phyloP scores from a whole-genome alignment of 2,888 invertebrate species.

The Phaedon cochleariae region DNA sequence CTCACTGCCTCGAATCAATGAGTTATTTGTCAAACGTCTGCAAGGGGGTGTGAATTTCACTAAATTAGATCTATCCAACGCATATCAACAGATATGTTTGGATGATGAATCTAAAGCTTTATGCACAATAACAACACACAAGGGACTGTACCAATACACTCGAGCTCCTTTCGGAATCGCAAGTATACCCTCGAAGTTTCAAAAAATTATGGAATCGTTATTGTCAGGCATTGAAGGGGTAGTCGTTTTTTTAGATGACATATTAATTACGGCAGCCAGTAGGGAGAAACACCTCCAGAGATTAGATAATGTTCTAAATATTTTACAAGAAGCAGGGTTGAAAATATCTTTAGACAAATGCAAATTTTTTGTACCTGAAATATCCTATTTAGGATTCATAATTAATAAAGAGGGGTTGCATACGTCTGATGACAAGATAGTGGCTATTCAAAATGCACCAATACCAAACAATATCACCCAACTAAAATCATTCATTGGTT shows the following conservation, averaged over 20 bases:
- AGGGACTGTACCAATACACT: constrained; percentile 21
- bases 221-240: constrained; percentile 5
- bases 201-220: constrained; percentile 13
- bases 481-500: neutral
- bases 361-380: constrained; percentile 4
- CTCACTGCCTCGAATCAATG: neutral
- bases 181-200: neutral
- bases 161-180: neutral
- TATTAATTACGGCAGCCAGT: constrained; percentile 10
- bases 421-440: neutral
- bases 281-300: neutral
- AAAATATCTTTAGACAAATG: constrained; percentile 7
- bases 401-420: neutral
- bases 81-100: constrained; percentile 24
- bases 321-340: neutral
- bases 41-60: constrained; percentile 23
- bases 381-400: neutral
- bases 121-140: constrained; percentile 17
- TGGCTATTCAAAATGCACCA: neutral
- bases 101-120: constrained; percentile 17
- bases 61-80: constrained; percentile 25
- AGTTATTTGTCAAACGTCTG: constrained; percentile 1
- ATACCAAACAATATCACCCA: neutral
- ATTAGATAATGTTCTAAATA: neutral
- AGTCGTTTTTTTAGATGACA: constrained; percentile 17